Percentiles rank a stretch among this genome's conserved stretches.
These are phyloP conservation scores for Hedya salicella DNA, from an alignment of 2,888 invertebrate genomes.

Conservation along the genomic window DNA sequence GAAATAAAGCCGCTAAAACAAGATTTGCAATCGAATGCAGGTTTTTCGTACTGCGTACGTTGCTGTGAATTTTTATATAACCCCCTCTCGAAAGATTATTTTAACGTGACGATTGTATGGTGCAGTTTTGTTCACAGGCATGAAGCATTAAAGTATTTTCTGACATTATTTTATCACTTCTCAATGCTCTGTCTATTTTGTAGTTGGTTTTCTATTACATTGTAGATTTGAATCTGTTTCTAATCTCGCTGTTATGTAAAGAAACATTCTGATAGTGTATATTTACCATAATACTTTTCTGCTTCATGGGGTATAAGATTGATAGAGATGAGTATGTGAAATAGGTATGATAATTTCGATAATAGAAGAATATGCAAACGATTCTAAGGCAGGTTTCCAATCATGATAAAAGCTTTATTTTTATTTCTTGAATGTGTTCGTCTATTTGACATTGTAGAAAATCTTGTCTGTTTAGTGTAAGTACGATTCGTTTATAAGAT, in stretches of 20 bases:
- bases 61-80: slow-evolving; percentile 71
- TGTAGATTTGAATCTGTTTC: slow-evolving; percentile 80
- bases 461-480: slow-evolving; percentile 40
- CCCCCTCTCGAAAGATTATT: slow-evolving; percentile 59
- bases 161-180: slow-evolving; percentile 48
- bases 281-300: slow-evolving; percentile 81
- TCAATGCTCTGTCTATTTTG: slow-evolving; percentile 52
- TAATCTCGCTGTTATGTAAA: slow-evolving; percentile 73
- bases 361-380: slow-evolving; percentile 64
- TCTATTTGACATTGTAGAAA: slow-evolving; percentile 62
- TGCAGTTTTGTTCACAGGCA: slow-evolving; percentile 70
- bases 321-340: slow-evolving; percentile 75
- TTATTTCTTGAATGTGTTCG: slow-evolving; percentile 62
- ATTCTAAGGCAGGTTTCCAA: slow-evolving; percentile 73
- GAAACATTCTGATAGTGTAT: slow-evolving; percentile 69
- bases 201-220: slow-evolving; percentile 65
- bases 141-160: slow-evolving; percentile 83
- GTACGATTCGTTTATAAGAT: slow-evolving; percentile 37
- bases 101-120: slow-evolving; percentile 70
- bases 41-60: slow-evolving; percentile 73
- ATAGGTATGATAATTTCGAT: slow-evolving; percentile 76
- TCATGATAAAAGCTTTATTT: slow-evolving; percentile 49
- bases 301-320: slow-evolving; percentile 82
- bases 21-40: slow-evolving; percentile 70
- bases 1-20: slow-evolving; percentile 64